Evolutionary conservation across 2,113 vertebrate genomes (phyloP).

Genomic region (Lepisosteus oculatus): DNA sequence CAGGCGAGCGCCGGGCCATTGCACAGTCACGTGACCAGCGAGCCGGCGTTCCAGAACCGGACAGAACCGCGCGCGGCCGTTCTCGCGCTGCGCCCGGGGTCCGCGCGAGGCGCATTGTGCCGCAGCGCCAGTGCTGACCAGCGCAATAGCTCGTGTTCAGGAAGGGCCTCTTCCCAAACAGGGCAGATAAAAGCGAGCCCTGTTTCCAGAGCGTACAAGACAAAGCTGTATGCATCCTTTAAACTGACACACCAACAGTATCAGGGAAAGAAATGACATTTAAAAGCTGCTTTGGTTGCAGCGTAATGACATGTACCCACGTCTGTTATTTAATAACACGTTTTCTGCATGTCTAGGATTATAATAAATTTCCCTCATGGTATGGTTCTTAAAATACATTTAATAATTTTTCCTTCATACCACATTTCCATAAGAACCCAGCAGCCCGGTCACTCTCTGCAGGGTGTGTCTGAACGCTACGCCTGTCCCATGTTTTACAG

Average conservation of each 20-base stretch:
- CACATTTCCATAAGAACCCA: neutral
- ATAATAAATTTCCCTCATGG: too few relatives aligned
- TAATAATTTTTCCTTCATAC: neutral
- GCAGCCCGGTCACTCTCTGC: neutral
- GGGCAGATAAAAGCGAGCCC: neutral
- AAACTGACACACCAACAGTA: neutral
- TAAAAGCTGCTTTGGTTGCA: too few relatives aligned
- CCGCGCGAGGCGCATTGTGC: too few relatives aligned
- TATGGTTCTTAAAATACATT: neutral
- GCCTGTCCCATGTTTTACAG: conserved; percentile 44
- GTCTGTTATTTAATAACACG: too few relatives aligned
- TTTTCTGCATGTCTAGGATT: too few relatives aligned
- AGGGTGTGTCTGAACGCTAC: neutral
- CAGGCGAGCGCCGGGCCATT: conserved; percentile 2
- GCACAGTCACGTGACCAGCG: conserved; percentile 37
- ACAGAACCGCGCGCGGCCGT: conserved; percentile 35
- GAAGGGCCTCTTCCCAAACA: neutral
- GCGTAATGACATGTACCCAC: too few relatives aligned
- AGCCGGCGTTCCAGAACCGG: conserved; percentile 53
- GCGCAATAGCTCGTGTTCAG: neutral
- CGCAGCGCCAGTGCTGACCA: conserved; percentile 18
- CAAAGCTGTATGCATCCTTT: neutral
- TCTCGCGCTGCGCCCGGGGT: conserved; percentile 25
- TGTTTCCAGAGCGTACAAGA: neutral
- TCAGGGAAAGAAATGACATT: too few relatives aligned